Base-by-base conservation (phyloP, 2,888 invertebrate genomes). In the Adineta ricciae region DNA sequence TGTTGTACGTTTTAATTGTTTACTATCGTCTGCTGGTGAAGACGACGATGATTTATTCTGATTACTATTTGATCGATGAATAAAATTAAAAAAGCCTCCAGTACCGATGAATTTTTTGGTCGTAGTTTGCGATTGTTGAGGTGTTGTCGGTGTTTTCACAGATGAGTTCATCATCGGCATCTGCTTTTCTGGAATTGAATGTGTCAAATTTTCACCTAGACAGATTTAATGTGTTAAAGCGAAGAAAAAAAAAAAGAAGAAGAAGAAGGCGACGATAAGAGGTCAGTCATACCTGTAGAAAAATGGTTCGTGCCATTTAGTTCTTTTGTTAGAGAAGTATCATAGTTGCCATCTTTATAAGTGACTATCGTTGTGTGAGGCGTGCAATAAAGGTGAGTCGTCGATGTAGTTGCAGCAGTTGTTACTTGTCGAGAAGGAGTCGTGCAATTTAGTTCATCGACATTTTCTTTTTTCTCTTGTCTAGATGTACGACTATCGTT, bases 381-480 rank as follows among this genome's bases (percentile, higher is more conserved):
- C 1, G 24, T 36, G 32, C 32, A 32, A 32, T 64, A 27, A 64
- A 36, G 19, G 64, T 64, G 64, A 64, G 64, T 64, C 4, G 46
- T 46, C 8, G 46, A 8, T 8, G 46, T 46, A 46, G 46, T 11
- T 8, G 64, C 64, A 64, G 32, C 64, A 64, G 64, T 64, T 64
- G 64, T 64, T 64, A 32, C 32, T 64, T 32, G 64, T 64, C 64
- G 32, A 64, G 32, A 32, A 64, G 64, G 16, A 64, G 64, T 46
- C 46, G 46, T 64, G 14, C 32, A 64, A 4, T 64, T 64, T 64
- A 64, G 32, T 19, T 64, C 32, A 16, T 36, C 64, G 64, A 64
- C 64, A 64, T 64, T 64, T 64, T 64, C 64, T 64, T 64, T 64
- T 64, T 64, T 56, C 27, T 56, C 32, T 64, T 64, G 64, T 64